These are phyloP conservation scores for Columba janthina DNA, from an alignment of 2,113 vertebrate genomes.

Conservation along the genomic window DNA sequence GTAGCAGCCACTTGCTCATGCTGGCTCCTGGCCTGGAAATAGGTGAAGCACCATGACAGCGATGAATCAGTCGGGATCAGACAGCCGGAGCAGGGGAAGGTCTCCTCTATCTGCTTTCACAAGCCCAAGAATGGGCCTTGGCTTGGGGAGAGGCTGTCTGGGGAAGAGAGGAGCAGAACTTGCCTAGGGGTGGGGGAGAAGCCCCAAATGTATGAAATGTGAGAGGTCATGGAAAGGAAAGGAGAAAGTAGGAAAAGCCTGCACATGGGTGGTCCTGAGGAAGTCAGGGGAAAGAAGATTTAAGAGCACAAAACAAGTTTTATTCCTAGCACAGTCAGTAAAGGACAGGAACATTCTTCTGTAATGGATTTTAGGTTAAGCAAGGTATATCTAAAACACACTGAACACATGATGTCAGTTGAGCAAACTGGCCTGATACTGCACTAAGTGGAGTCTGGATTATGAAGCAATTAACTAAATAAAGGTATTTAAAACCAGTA, in stretches of 20 bases:
- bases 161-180: background rate
- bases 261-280: background rate
- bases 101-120: background rate
- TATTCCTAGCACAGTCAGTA: background rate
- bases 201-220: background rate
- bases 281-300: background rate
- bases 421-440: background rate
- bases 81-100: background rate
- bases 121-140: background rate
- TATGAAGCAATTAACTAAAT: background rate
- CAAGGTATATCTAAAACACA: background rate
- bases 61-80: background rate
- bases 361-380: background rate
- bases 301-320: background rate
- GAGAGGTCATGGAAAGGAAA: background rate
- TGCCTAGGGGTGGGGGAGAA: background rate
- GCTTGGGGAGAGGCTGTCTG: background rate
- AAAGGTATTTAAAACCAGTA: background rate
- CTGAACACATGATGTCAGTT: background rate
- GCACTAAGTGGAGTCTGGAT: background rate
- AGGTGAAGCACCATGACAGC: background rate
- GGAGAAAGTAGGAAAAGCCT: background rate
- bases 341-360: background rate
- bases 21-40: background rate
- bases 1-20: accelerated